Evolutionary conservation across 2,797 vertebrate species (phyloP).

Genomic region (Synaphobranchus kaupii): DNA sequence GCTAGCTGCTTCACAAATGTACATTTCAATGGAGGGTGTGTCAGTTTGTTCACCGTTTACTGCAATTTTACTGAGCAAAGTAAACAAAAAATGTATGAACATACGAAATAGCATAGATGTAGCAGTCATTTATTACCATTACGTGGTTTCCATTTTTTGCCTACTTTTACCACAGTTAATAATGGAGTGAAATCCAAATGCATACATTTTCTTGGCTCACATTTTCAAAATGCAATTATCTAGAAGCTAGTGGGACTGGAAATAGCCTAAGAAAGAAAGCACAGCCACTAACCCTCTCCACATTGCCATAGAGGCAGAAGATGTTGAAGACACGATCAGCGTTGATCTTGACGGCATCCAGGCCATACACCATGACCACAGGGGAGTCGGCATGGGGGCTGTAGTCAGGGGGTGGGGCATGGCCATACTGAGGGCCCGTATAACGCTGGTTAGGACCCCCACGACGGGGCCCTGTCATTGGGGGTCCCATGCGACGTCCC

Average conservation of each 20-base stretch:
- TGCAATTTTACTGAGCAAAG: too few species aligned
- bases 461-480: slow-evolving; percentile 81
- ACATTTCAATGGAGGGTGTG: too few species aligned
- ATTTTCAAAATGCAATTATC: neutral
- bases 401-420: slow-evolving; percentile 82
- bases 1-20: too few species aligned
- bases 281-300: slow-evolving; percentile 81
- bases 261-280: neutral
- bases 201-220: neutral
- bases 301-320: slow-evolving; percentile 92
- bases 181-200: neutral
- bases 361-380: slow-evolving; percentile 91
- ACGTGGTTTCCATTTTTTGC: neutral
- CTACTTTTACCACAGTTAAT: neutral
- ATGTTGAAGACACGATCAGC: slow-evolving; percentile 91
- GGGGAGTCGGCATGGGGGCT: slow-evolving; percentile 89
- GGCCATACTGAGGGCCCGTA: slow-evolving; percentile 79
- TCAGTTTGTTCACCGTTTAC: too few species aligned
- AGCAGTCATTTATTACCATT: neutral
- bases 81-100: neutral
- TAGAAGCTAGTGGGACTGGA: neutral
- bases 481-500: slow-evolving; percentile 85
- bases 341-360: slow-evolving; percentile 89
- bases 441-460: slow-evolving; percentile 78
- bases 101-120: neutral